Conservation (phyloP, 2,888 invertebrate genomes). For the Dichetophora obliterata region DNA sequence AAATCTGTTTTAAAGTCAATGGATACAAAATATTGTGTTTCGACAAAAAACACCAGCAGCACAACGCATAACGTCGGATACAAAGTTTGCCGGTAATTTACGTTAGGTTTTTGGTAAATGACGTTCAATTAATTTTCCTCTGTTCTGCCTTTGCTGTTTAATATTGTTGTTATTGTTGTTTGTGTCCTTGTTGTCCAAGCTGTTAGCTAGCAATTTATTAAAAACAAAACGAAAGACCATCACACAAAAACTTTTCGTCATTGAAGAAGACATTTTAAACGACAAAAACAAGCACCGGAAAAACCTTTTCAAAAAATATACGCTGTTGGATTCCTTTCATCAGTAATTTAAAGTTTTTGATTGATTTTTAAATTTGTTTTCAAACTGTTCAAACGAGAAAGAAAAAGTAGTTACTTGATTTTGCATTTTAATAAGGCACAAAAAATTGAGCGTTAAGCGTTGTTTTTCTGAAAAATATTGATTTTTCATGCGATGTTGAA, state of each 20-base stretch:
- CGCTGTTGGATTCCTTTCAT: not conserved
- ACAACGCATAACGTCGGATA: not conserved
- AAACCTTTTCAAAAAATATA: too few species aligned
- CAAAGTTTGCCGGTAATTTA: not conserved
- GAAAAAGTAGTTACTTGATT: too few species aligned
- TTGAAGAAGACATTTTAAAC: not conserved
- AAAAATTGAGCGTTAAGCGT: too few species aligned
- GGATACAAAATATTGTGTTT: conserved; percentile 5
- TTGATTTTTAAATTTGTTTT: conserved; percentile 14
- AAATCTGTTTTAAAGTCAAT: conserved; percentile 21
- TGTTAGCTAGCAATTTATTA: not conserved
- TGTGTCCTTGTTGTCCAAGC: not conserved
- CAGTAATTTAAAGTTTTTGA: conserved; percentile 14
- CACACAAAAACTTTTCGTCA: not conserved
- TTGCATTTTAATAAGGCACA: too few species aligned
- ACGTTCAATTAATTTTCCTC: conserved; percentile 16
- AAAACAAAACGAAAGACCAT: not conserved
- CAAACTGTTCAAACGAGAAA: not conserved
- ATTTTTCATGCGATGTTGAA: too few species aligned
- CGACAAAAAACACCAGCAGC: not conserved
- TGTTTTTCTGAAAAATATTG: too few species aligned
- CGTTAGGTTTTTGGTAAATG: conserved; percentile 11
- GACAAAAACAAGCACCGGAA: not conserved
- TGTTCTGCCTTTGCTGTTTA: not conserved
- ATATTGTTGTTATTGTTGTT: not conserved